Conservation (phyloP, 2,888 invertebrate species). For the Dermolepida albohirtum region DNA sequence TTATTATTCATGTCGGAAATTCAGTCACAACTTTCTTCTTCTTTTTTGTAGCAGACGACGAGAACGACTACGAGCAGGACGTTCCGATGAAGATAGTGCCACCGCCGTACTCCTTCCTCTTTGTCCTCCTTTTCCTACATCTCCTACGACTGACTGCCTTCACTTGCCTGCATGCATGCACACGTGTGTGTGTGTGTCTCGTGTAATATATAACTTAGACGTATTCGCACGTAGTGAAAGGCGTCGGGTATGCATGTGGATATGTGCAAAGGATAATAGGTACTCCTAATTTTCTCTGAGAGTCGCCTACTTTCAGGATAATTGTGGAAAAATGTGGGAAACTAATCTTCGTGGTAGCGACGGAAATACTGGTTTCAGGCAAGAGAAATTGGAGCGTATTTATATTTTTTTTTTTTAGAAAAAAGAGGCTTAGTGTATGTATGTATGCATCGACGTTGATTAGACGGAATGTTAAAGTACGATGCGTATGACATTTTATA, state of each 20-base stretch:
- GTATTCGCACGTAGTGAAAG: background rate
- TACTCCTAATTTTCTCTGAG: slow-evolving; percentile 27
- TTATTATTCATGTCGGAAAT: slow-evolving; percentile 31
- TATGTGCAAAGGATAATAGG: slow-evolving; percentile 16
- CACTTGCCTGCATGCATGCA: too few relatives aligned
- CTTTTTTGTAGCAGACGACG: background rate
- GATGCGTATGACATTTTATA: too few relatives aligned
- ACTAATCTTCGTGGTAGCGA: slow-evolving; percentile 5
- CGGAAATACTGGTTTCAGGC: slow-evolving; percentile 14
- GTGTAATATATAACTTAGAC: too few relatives aligned
- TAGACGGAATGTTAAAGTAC: too few relatives aligned
- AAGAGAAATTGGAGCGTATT: slow-evolving; percentile 12
- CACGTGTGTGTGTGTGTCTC: too few relatives aligned
- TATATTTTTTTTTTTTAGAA: too few relatives aligned
- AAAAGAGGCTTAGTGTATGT: too few relatives aligned
- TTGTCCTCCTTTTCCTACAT: background rate
- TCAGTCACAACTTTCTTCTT: slow-evolving; percentile 6
- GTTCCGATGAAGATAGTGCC: slow-evolving; percentile 9
- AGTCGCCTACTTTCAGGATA: slow-evolving; percentile 30
- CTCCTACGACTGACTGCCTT: too few relatives aligned
- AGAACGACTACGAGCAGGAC: background rate
- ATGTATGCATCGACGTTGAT: too few relatives aligned
- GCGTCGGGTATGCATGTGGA: background rate
- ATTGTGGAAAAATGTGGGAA: slow-evolving; percentile 27
- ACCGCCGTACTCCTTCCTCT: background rate